Conservation (phyloP, 1,140 invertebrate species). For the Mercenaria mercenaria region DNA sequence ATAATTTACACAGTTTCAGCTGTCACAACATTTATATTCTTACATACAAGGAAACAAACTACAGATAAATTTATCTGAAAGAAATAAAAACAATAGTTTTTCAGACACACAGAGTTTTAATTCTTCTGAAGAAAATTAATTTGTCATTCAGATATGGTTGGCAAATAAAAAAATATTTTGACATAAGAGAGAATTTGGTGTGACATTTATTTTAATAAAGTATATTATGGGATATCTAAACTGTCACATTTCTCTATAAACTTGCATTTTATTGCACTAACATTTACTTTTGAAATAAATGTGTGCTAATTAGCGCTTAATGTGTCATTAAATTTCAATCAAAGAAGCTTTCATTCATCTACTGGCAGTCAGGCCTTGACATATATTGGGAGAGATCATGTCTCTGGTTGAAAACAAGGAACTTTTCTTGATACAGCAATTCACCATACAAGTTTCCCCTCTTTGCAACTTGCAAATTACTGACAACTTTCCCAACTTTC, state of each 20-base stretch:
- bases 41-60: conserved; percentile 2
- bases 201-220: not conserved
- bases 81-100: not conserved
- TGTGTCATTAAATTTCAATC: not conserved
- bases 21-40: conserved; percentile 3
- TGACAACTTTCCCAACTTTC: no score
- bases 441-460: no score
- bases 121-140: conserved; percentile 3
- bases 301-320: not conserved
- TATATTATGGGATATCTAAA: not conserved
- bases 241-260: conserved; percentile 1
- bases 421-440: no score
- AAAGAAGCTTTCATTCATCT: no score
- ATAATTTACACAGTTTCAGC: not conserved
- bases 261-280: not conserved
- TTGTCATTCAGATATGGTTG: not conserved
- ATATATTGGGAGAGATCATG: no score
- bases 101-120: not conserved
- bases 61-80: not conserved
- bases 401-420: no score
- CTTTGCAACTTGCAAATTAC: no score
- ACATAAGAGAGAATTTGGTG: not conserved
- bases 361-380: no score
- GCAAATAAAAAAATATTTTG: not conserved
- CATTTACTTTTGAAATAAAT: not conserved